Base-by-base conservation (phyloP, 1,140 invertebrate genomes). In the Lasioglossum baleicum region DNA sequence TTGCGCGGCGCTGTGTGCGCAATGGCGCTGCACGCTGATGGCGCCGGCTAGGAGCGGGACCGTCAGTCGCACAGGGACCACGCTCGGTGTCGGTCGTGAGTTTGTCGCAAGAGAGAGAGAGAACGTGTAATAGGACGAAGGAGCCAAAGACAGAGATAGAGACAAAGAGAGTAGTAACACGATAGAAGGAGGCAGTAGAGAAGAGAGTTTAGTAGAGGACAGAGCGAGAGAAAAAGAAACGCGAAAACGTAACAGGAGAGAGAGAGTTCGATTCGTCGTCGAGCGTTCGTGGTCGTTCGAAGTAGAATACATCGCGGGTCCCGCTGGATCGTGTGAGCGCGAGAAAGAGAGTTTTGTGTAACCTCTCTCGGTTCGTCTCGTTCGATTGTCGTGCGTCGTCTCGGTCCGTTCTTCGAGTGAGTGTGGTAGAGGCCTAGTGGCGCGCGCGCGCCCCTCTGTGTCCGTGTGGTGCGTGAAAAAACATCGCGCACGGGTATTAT, bases 1-100 rank as follows among this genome's bases (percentile, higher is more conserved):
- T 22, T 73, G 73, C 65, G 75, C 66, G 80, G 77, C 66, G 83
- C 72, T 73, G 69, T 44, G 31, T 83, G 81, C 70, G 80, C 66
- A 76, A 63, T 86, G 85, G 85, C 88, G 90, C 88, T 88, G 81
- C 75, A 73, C 71, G 82, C 73, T 74, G 83, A 82, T 84, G 81
- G 88, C 87, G 87, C 84, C 86, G 86, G 80, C 74, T 79, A 58
- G 67, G 63, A 78, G 81, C 86, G 83, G 82, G 82, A 82, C 77
- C 88, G 81, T 88, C 90, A 92, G 91, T 92, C 90, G 88, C 86
- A 89, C 77, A 78, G 86, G 83, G 83, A 90, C 88, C 89, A 91
- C 90, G 90, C 86, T 88, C 87, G 83, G 89, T 86, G 87, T 63
- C 84, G 85, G 87, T 86, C 64, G 85, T 75, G 61, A 72, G 58